phyloP scores from a whole-genome alignment of 2,797 vertebrate genomes.

The Mormyrus proboscirostris region DNA sequence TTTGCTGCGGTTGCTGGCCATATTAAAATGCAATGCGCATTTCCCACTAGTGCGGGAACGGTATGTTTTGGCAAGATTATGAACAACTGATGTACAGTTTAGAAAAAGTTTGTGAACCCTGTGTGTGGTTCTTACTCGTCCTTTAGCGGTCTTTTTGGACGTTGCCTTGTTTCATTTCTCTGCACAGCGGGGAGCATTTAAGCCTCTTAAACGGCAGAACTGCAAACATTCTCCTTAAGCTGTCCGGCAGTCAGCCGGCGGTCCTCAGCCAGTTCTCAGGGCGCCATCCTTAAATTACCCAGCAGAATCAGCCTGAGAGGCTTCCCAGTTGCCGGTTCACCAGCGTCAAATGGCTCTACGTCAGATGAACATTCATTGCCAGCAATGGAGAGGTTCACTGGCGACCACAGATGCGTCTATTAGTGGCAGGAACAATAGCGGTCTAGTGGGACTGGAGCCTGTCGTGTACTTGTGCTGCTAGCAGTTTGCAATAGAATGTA shows the following conservation, averaged over 20 bases:
- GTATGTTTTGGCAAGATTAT: constrained; percentile 34
- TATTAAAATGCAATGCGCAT: constrained; percentile 25
- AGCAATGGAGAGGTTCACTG: constrained; percentile 36
- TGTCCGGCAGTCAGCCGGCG: constrained; percentile 36
- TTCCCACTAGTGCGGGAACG: neutral
- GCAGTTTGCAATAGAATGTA: neutral
- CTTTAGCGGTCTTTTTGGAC: constrained; percentile 33
- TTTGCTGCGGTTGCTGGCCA: neutral
- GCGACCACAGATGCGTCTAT: constrained; percentile 52
- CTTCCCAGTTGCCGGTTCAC: constrained; percentile 48
- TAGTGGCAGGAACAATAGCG: constrained; percentile 43
- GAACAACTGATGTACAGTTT: neutral
- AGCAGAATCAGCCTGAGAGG: constrained; percentile 42
- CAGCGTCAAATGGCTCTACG: constrained; percentile 35
- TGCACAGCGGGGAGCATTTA: constrained; percentile 44
- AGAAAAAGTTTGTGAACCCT: constrained; percentile 11
- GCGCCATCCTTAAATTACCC: constrained; percentile 51
- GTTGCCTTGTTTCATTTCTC: constrained; percentile 40
- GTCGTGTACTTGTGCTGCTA: constrained; percentile 39
- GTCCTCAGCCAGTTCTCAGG: constrained; percentile 25
- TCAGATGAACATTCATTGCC: constrained; percentile 55
- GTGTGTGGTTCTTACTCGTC: constrained; percentile 42
- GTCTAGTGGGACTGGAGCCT: constrained; percentile 47
- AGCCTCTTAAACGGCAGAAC: constrained; percentile 43
- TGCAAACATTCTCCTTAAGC: constrained; percentile 44